Conservation (phyloP, 2,888 invertebrate species). For the Cephus runcator region DNA sequence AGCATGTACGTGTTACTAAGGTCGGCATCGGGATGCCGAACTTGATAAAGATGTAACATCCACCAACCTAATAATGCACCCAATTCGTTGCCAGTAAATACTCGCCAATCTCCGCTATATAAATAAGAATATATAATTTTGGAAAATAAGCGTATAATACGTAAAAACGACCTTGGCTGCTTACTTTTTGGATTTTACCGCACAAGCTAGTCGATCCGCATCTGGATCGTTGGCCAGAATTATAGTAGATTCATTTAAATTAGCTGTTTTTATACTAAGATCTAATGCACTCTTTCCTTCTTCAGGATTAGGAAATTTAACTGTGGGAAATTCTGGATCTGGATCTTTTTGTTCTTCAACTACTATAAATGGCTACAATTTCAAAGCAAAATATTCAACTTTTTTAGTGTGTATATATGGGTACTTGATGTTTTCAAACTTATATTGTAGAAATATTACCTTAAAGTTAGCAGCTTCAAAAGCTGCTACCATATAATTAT, state of each 20-base stretch:
- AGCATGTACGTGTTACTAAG: conserved; percentile 81
- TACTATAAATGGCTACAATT: conserved; percentile 70
- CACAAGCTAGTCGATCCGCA: conserved; percentile 94
- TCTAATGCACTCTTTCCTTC: conserved; percentile 87
- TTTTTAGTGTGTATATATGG: not conserved
- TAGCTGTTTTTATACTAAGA: conserved; percentile 82
- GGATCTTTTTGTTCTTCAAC: conserved; percentile 85
- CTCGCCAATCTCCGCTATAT: conserved; percentile 79
- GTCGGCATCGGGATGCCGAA: conserved; percentile 65
- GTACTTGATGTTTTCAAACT: not conserved
- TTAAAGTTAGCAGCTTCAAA: conserved; percentile 81
- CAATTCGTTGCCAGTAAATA: conserved; percentile 95
- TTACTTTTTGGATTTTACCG: conserved; percentile 80
- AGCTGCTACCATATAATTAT: conserved; percentile 78
- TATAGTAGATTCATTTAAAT: conserved; percentile 74
- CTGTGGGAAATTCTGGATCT: conserved; percentile 97
- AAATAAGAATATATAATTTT: conserved; percentile 36
- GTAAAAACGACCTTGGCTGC: conserved; percentile 12
- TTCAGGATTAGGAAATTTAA: conserved; percentile 98
- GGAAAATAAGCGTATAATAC: conserved; percentile 1
- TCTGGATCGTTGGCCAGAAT: conserved; percentile 99
- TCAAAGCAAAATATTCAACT: conserved; percentile 7
- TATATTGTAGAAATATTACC: conserved; percentile 62
- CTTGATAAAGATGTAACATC: conserved; percentile 75
- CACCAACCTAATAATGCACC: conserved; percentile 97